Evolutionary conservation across 2,113 vertebrate genomes (phyloP), one percentile per base, ranked within the genome.

Genomic region (Nymphicus hollandicus): DNA sequence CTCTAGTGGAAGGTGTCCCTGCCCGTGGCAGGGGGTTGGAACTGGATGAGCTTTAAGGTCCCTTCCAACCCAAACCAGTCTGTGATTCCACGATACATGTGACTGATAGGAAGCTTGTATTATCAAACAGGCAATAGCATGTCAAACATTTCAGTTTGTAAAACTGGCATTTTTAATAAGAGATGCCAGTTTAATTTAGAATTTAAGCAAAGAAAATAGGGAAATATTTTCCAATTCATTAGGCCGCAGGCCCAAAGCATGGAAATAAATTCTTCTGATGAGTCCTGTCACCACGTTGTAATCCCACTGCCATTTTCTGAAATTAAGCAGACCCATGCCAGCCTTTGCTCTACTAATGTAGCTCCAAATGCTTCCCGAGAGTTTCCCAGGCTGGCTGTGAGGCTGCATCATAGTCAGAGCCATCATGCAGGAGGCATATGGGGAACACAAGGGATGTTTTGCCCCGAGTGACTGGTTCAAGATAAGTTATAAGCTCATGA

Each of bases 161-260:
- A 97, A 98, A 92, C 70, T 87, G 76, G 82, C 88, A 83, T 89
- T 96, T 97, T 97, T 92, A 97, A 97, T 97, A 97, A 97, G 98
- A 96, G 31, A 79, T 96, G 96, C 97, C 95, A 96, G 66, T 96
- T 97, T 96, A 97, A 97, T 98, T 97, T 98, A 97, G 95, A 98
- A 93, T 94, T 92, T 94, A 89, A 97, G 63, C 87, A 96, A 91
- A 97, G 93, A 95, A 97, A 88, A 94, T 96, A 95, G 92, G 76
- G 91, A 97, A 98, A 97, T 98, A 97, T 98, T 98, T 98, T 98
- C 96, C 97, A 98, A 97, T 98, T 98, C 97, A 96, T 97, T 98
- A 98, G 97, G 95, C 92, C 94, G 89, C 88, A 73, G 88, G 94
- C 96, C 96, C 80, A 95, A 95, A 98, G 81, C 68, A 91, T 46